Evolutionary conservation across 2,113 vertebrate species (phyloP), one percentile per base, ranked within the genome.

Genomic region (Neolamprologus tretocephalus): DNA sequence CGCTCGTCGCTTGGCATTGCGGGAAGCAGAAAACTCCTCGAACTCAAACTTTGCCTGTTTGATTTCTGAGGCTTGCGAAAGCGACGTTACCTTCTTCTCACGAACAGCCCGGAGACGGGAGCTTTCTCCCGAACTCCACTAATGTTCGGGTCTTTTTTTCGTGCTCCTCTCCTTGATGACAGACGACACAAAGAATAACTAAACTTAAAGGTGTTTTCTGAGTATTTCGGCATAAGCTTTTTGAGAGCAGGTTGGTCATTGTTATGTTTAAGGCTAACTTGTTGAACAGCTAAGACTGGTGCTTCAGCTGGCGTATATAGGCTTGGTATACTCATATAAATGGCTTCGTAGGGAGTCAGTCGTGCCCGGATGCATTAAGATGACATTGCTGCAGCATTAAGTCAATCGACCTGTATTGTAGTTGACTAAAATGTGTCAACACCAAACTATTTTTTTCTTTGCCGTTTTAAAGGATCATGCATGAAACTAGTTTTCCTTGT

Each of bases 31-130:
- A 83, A 86, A 90, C 33, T 83, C 28, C 5, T 31, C 16, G 7
- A 42, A 75, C n/a, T 55, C 53, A 66, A 95, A 94, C 90, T 94
- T 94, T 87, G 13, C 9, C 2, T 31, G 12, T 49, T 53, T 82
- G 84, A 33, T 40, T 86, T 58, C 31, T 4, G 19, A 33, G 57
- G 54, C 40, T 28, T 8, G 6, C 9, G 68, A 75, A 31, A 35
- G 21, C 53, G 10, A 21, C 16, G 17, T 19, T 14, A 4, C 5
- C 4, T 28, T 40, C 31, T 40, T 14, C 51, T 26, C 54, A 33
- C 37, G 14, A 5, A 8, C 51, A 21, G 40, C 8, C 21, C 2
- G 49, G 4, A 37, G 23, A 63, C 28, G 78, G 2, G 19, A 83
- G 31, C 42, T 5, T 47, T 37, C n/a, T 5, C 73, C 73, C 40